A percentile compares a stretch with the other conserved stretches of the same genome.
Conservation (phyloP, 2,113 vertebrate genomes). For the Coptodon bakossiorum region DNA sequence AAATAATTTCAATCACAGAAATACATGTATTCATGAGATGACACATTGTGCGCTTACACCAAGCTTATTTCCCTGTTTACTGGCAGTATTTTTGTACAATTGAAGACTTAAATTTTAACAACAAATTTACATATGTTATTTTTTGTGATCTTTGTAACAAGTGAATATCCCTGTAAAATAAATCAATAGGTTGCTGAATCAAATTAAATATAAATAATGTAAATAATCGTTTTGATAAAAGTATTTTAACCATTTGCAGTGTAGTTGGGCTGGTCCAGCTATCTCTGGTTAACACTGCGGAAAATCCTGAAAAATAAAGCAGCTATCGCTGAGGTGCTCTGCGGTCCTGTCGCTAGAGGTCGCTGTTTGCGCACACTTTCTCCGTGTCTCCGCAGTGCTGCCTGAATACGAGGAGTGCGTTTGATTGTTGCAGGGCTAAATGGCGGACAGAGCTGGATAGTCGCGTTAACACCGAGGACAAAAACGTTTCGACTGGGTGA, state of each 20-base stretch:
- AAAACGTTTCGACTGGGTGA: conserved; percentile 61
- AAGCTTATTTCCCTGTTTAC: not conserved
- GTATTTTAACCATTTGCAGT: not conserved
- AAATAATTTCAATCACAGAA: not conserved
- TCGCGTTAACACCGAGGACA: conserved; percentile 64
- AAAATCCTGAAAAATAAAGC: not conserved
- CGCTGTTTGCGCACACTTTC: conserved; percentile 27
- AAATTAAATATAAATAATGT: not conserved
- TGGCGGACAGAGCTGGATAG: conserved; percentile 74
- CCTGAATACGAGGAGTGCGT: conserved; percentile 74
- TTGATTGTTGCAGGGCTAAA: conserved; percentile 77
- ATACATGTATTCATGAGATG: not conserved
- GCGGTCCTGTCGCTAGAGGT: not conserved
- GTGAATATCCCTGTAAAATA: not conserved
- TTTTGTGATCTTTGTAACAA: not conserved
- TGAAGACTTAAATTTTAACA: not conserved
- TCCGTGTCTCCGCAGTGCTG: conserved; percentile 63
- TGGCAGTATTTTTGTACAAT: not conserved
- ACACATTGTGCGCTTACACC: not conserved
- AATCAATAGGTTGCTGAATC: not conserved
- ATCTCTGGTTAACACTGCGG: conserved; percentile 1
- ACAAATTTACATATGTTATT: not conserved
- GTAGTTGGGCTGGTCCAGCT: not conserved
- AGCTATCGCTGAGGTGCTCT: not conserved
- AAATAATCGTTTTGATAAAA: not conserved